These are phyloP conservation scores for Martes martes DNA, from an alignment of 2,113 vertebrate genomes.

Conservation along the genomic window DNA sequence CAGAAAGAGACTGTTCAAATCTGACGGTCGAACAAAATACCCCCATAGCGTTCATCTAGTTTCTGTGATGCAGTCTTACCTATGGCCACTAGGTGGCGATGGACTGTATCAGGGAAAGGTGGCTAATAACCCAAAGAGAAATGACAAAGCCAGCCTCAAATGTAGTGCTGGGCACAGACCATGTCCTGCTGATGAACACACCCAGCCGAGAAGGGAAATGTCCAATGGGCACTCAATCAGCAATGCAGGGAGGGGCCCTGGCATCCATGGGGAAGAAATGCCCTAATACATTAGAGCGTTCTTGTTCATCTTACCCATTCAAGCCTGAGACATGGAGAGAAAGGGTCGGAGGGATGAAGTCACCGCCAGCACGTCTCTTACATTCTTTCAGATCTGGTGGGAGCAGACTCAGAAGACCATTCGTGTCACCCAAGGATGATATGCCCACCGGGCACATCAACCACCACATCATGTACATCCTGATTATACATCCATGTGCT, in stretches of 20 bases:
- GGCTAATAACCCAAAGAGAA: neutral
- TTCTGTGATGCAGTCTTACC: neutral
- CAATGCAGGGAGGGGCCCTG: neutral
- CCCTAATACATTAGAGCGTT: neutral
- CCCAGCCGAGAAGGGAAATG: neutral
- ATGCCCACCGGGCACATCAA: neutral
- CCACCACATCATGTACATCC: neutral
- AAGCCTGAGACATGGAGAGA: neutral
- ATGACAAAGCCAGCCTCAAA: neutral
- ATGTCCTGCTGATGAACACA: neutral
- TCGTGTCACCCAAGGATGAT: neutral
- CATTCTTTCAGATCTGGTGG: neutral
- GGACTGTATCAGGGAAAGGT: neutral
- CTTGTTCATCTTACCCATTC: neutral
- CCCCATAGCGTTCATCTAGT: neutral
- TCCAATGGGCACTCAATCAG: neutral
- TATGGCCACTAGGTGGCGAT: constrained; percentile 8
- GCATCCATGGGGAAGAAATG: neutral
- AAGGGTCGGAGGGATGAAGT: neutral
- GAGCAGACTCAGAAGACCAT: neutral
- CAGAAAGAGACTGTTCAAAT: neutral
- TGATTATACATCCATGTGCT: neutral
- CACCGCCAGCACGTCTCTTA: neutral
- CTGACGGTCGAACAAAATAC: neutral
- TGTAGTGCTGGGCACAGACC: neutral